phyloP scores from a whole-genome alignment of 2,113 vertebrate species.

The Apteryx mantelli region DNA sequence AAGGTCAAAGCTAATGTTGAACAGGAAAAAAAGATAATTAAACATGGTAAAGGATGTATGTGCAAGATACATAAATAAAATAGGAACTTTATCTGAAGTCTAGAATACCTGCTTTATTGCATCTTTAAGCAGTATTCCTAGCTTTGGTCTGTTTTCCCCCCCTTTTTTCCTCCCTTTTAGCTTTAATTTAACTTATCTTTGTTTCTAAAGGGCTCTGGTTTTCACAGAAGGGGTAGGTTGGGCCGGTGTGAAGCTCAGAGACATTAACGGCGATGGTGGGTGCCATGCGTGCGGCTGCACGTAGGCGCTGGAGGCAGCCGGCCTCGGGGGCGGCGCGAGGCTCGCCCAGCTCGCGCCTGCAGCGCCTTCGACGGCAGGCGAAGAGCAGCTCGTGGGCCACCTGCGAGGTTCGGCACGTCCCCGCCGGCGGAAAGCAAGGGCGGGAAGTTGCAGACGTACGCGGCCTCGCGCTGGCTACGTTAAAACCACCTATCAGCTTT shows the following conservation, averaged over 20 bases:
- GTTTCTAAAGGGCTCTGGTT: background rate
- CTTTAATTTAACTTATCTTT: background rate
- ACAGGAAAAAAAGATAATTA: background rate
- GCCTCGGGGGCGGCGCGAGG: background rate
- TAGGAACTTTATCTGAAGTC: background rate
- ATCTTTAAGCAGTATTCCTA: background rate
- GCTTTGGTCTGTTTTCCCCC: background rate
- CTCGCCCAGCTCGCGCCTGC: background rate
- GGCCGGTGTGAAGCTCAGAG: background rate
- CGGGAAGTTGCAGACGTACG: background rate
- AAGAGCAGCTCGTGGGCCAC: background rate
- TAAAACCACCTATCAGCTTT: background rate
- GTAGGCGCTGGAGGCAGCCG: background rate
- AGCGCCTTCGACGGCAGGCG: background rate
- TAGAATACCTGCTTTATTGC: background rate
- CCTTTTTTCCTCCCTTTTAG: background rate
- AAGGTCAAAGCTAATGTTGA: background rate
- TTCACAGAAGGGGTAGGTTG: background rate
- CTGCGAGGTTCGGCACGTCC: background rate
- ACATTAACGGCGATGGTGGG: background rate
- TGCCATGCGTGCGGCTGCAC: background rate
- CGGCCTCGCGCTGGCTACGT: background rate
- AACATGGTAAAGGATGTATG: background rate
- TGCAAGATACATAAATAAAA: background rate
- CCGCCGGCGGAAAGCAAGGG: background rate